Base-by-base conservation (phyloP, 1,140 invertebrate genomes). In the Adelges cooleyi region DNA sequence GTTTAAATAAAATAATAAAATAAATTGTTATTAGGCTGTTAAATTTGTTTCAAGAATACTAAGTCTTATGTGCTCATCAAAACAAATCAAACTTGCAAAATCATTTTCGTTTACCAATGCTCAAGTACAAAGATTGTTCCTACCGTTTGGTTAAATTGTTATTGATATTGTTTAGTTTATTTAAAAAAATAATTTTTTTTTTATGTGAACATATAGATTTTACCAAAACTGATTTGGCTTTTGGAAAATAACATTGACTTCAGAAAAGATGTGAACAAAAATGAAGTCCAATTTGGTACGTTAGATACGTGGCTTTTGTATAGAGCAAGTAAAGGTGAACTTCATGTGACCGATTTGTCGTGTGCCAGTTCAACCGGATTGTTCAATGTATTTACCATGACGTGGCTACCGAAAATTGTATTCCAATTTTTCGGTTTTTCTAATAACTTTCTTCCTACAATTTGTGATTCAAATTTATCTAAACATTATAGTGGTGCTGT, bases 241-340 rank as follows among this genome's bases (percentile, higher is more conserved):
- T 74, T 94, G 18, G 75, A 87, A 62, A 84, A 92, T 69, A 78
- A 89, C 66, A 75, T 82, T 13, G 80, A 77, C 23, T 75, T 93
- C 8, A 80, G 80, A 70, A 72, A 81, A 29, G 83, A 83, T 23
- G 74, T 83, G 15, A 70, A 72, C 25, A 76, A 80, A 46, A 80
- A 84, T 20, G 79, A 84, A 67, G 84, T 85, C 1, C 77, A 87
- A 69, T 90, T 95, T 73, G 95, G 93, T n/a, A 90, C 91, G 25
- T 77, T 98, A 15, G 95, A 98, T 71, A 92, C 90, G 2, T 98
- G 91, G 90, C 78, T 98, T 33, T 72, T 98, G 27, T 87, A 93
- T 75, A 89, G 86, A 78, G 75, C 79, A 40, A 74, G 77, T 71
- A 81, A 79, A 56, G 79, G 80, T 1, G 76, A 77, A 70, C 70